Evolutionary conservation across 1,140 invertebrate genomes (phyloP).

Genomic region (Coenobita brevimanus): DNA sequence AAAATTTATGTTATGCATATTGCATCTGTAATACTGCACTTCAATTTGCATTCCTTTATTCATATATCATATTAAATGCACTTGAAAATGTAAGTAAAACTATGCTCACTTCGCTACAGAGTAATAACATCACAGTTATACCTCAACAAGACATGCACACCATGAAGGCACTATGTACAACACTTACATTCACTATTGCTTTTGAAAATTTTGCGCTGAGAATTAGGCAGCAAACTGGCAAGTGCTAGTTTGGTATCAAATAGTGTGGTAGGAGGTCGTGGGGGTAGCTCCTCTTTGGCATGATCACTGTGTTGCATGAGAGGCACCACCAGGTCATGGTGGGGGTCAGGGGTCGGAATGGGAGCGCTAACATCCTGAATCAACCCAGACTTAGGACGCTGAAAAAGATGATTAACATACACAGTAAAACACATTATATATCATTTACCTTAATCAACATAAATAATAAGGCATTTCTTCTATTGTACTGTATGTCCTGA

Average conservation of each 20-base stretch:
- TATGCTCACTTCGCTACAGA: too few relatives aligned
- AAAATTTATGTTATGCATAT: too few relatives aligned
- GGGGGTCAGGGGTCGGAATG: conserved; percentile 26
- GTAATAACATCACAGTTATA: too few relatives aligned
- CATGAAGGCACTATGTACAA: too few relatives aligned
- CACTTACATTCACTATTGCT: conserved; percentile 52
- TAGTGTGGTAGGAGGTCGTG: conserved; percentile 4
- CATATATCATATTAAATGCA: too few relatives aligned
- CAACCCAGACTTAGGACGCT: conserved; percentile 44
- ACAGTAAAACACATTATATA: background rate
- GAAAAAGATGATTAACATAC: background rate
- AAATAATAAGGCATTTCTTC: too few relatives aligned
- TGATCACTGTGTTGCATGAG: background rate
- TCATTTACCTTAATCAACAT: too few relatives aligned
- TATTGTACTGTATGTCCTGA: too few relatives aligned
- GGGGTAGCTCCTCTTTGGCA: background rate
- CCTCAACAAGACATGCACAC: too few relatives aligned
- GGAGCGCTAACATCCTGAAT: conserved; percentile 15
- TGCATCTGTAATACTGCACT: too few relatives aligned
- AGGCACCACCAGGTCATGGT: conserved; percentile 41
- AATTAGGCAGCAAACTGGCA: conserved; percentile 41
- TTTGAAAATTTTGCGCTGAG: conserved; percentile 47
- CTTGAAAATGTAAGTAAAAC: too few relatives aligned
- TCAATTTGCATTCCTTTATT: too few relatives aligned
- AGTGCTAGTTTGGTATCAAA: conserved; percentile 33